phyloP scores from a whole-genome alignment of 2,113 vertebrate species.

The Malurus elegans region DNA sequence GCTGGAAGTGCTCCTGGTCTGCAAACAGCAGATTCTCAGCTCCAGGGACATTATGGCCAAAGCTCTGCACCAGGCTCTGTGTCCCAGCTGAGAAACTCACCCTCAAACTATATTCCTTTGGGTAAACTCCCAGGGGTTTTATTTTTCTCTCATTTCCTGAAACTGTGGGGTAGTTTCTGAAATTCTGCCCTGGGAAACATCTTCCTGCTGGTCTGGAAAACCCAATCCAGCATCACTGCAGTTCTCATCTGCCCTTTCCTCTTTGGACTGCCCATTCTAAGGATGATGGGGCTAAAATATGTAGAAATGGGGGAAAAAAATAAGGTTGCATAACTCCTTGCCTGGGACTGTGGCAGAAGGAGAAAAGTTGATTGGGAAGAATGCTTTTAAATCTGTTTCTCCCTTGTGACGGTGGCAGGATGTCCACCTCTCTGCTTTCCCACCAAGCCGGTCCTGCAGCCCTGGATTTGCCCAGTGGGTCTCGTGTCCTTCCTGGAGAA shows the following conservation, averaged over 20 bases:
- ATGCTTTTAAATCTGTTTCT: not conserved
- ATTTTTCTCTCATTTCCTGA: not conserved
- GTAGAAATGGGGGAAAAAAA: not conserved
- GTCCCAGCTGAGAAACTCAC: not conserved
- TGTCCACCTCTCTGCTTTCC: not conserved
- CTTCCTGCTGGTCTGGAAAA: not conserved
- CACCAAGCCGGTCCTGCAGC: not conserved
- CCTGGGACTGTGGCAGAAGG: not conserved
- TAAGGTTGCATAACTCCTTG: not conserved
- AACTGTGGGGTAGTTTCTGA: not conserved
- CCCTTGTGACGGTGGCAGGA: not conserved
- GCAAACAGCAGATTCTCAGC: not conserved
- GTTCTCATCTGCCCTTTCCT: not conserved
- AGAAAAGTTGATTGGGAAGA: not conserved
- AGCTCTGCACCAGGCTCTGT: not conserved
- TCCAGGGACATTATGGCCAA: rapidly evolving
- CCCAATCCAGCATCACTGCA: not conserved
- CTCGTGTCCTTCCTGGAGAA: not conserved
- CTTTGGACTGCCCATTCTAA: not conserved
- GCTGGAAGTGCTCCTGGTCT: not conserved
- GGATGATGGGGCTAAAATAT: not conserved
- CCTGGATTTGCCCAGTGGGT: not conserved
- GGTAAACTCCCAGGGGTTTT: not conserved
- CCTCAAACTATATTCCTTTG: not conserved
- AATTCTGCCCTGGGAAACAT: not conserved